Percentiles rank a stretch among this genome's conserved stretches.
phyloP scores from a whole-genome alignment of 1,140 invertebrate species.

The Laupala kohalensis region DNA sequence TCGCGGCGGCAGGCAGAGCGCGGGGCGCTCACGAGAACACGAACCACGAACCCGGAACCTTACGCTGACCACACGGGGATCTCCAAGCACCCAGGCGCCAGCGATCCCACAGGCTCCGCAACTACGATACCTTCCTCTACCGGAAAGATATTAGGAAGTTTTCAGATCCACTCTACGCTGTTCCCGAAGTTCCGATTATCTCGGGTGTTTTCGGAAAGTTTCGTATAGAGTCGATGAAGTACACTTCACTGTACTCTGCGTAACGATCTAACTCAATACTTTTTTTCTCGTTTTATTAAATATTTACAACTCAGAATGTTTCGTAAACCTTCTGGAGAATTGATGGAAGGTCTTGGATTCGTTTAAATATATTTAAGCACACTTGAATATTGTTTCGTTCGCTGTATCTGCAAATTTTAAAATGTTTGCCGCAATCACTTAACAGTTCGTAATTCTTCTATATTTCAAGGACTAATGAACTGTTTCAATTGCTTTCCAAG shows the following conservation, averaged over 20 bases:
- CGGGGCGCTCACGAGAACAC: background rate
- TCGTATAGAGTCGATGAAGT: background rate
- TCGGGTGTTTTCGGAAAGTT: background rate
- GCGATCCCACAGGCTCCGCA: background rate
- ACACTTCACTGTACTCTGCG: background rate
- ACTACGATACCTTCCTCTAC: background rate
- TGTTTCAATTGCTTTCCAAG: no score
- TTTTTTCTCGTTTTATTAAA: background rate
- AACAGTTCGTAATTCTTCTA: no score
- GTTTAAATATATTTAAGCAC: background rate
- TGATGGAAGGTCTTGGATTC: background rate
- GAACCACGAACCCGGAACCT: background rate
- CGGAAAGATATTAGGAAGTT: background rate
- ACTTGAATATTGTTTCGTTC: no score
- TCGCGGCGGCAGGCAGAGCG: slow-evolving; percentile 34
- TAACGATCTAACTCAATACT: background rate
- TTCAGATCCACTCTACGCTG: background rate
- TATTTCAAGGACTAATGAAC: no score
- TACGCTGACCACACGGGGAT: no score
- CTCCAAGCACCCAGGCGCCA: no score
- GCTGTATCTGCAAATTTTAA: no score
- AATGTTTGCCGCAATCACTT: no score
- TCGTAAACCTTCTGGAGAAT: no score
- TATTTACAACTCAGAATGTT: no score
- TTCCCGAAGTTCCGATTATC: background rate